Evolutionary conservation across 2,797 vertebrate genomes (phyloP).

Genomic region (Mico argentatus): DNA sequence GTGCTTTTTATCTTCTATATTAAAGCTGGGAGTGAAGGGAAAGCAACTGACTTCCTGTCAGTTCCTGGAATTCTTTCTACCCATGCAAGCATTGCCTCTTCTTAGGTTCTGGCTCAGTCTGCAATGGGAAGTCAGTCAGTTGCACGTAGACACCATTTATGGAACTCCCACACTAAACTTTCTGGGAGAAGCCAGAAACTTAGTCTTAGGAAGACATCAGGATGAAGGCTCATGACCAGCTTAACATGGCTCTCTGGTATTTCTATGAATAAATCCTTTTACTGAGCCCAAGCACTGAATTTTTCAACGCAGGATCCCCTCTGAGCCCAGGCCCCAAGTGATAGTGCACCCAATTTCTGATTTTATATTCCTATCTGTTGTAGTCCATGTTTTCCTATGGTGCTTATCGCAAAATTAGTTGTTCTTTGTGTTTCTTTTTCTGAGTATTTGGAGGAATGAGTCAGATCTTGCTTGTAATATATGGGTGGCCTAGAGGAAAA

Average conservation of each 20-base stretch:
- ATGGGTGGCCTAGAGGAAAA: slow-evolving; percentile 34
- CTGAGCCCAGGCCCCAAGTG: background rate
- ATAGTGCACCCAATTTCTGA: background rate
- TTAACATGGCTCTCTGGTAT: background rate
- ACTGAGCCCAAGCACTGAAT: background rate
- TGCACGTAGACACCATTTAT: background rate
- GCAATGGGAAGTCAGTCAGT: background rate
- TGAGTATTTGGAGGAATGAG: slow-evolving; percentile 37
- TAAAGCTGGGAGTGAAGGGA: slow-evolving; percentile 13
- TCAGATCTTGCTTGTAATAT: slow-evolving; percentile 47
- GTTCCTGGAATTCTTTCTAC: slow-evolving; percentile 13
- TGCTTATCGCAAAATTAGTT: slow-evolving; percentile 37
- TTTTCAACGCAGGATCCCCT: background rate
- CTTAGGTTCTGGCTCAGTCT: slow-evolving; percentile 1
- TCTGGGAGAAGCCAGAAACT: background rate
- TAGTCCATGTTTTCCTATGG: background rate
- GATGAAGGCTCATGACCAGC: background rate
- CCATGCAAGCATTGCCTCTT: background rate
- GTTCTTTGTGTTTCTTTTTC: slow-evolving; percentile 51
- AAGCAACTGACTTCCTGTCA: background rate
- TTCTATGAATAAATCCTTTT: background rate
- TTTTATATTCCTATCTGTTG: background rate
- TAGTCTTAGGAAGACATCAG: background rate
- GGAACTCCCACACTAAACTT: background rate
- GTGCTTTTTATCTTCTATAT: background rate